A percentile compares a stretch with the other conserved stretches of the same genome.
Evolutionary conservation across 2,797 vertebrate genomes (phyloP).

Genomic region (Antrozous pallidus): DNA sequence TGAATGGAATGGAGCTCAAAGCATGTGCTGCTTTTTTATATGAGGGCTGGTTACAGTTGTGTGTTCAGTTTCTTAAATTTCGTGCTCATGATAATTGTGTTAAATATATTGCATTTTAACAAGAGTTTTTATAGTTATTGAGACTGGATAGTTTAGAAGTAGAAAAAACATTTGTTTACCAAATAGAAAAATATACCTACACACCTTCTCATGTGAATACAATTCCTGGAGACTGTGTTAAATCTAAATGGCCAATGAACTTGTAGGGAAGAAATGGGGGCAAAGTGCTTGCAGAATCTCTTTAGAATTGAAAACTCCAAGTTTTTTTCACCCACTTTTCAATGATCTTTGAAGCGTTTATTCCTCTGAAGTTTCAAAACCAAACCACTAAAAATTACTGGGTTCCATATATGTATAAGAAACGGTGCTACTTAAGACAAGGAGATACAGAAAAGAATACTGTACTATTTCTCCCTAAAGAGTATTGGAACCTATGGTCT

Average conservation of each 20-base stretch:
- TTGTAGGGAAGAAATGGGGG: not conserved
- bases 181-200: not conserved
- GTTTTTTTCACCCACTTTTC: not conserved
- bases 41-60: not conserved
- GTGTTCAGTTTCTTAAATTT: conserved; percentile 22
- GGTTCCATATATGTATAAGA: not conserved
- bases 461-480: not conserved
- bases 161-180: not conserved
- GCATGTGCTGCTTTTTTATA: not conserved
- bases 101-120: not conserved
- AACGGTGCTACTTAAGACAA: not conserved
- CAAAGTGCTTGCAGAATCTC: not conserved
- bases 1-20: not conserved
- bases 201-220: not conserved
- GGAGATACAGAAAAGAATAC: not conserved
- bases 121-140: not conserved
- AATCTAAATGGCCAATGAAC: not conserved
- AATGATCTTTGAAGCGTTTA: not conserved
- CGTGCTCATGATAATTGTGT: not conserved
- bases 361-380: conserved; percentile 33
- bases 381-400: not conserved
- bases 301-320: not conserved
- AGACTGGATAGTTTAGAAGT: not conserved
- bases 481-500: not conserved
- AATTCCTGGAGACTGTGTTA: not conserved